A percentile compares a stretch with the other conserved stretches of the same genome.
Evolutionary conservation across 1,140 invertebrate genomes (phyloP).

Genomic region (Drosophila pruinosa): DNA sequence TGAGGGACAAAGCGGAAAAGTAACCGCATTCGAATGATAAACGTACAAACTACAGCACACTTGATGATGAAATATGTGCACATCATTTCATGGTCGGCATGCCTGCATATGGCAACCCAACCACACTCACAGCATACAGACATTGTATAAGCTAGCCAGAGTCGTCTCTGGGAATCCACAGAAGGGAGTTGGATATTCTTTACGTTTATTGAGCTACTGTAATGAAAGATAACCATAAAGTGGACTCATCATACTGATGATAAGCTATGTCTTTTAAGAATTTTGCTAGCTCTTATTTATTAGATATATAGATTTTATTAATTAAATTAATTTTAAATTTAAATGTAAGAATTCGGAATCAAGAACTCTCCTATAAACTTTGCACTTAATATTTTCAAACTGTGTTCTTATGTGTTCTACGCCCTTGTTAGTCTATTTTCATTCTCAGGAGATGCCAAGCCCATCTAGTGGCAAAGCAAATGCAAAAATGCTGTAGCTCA

Average conservation of each 20-base stretch:
- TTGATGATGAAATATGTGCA: conserved; percentile 72
- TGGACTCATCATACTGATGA: background rate
- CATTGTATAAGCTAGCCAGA: background rate
- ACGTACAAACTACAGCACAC: conserved; percentile 59
- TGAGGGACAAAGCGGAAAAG: conserved; percentile 5
- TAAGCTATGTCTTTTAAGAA: too few species aligned
- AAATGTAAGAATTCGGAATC: too few species aligned
- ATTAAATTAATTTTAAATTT: too few species aligned
- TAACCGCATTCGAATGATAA: conserved; percentile 65
- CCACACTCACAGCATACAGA: background rate
- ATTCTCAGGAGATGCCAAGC: background rate
- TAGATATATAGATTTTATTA: too few species aligned
- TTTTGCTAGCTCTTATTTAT: too few species aligned
- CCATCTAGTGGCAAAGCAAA: conserved; percentile 15
- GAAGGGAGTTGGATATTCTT: background rate
- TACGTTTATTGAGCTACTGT: background rate
- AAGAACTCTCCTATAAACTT: too few species aligned
- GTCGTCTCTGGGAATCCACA: background rate
- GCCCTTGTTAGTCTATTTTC: background rate
- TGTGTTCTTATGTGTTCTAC: background rate
- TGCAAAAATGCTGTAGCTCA: conserved; percentile 65
- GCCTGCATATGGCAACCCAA: conserved; percentile 25
- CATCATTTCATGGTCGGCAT: conserved; percentile 44
- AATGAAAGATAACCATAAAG: background rate
- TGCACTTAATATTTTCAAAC: background rate